Conservation (phyloP, 2,797 vertebrate genomes). For the Calcarius lapponicus region DNA sequence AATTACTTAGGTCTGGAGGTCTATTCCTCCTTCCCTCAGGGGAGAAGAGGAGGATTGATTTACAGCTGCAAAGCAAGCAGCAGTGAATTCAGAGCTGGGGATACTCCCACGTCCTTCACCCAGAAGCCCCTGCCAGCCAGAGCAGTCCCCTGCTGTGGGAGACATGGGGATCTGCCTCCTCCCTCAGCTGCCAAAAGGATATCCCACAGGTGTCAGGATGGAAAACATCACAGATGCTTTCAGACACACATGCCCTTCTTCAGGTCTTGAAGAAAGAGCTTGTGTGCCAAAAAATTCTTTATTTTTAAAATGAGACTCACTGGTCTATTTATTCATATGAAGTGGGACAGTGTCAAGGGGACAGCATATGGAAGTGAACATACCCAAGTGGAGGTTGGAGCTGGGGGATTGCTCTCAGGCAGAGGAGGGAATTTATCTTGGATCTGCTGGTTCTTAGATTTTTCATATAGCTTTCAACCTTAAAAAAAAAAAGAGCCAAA, state of each 20-base stretch:
- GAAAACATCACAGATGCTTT: background rate
- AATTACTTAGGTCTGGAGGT: background rate
- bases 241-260: background rate
- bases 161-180: background rate
- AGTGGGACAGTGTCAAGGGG: background rate
- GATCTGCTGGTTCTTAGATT: background rate
- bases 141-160: background rate
- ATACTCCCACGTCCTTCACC: background rate
- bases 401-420: background rate
- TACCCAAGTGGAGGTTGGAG: background rate
- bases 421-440: slow-evolving; percentile 12
- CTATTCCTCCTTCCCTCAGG: background rate
- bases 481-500: background rate
- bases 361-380: background rate
- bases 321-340: background rate
- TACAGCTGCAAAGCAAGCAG: background rate
- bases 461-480: slow-evolving; percentile 8
- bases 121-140: background rate
- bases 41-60: background rate
- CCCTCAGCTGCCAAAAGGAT: background rate
- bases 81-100: background rate
- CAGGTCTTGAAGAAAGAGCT: background rate
- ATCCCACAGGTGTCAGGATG: background rate
- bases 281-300: fast-evolving
- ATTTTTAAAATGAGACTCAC: slow-evolving; percentile 1